Evolutionary conservation across 2,888 invertebrate genomes (phyloP).

Genomic region (Conomelus anceps): DNA sequence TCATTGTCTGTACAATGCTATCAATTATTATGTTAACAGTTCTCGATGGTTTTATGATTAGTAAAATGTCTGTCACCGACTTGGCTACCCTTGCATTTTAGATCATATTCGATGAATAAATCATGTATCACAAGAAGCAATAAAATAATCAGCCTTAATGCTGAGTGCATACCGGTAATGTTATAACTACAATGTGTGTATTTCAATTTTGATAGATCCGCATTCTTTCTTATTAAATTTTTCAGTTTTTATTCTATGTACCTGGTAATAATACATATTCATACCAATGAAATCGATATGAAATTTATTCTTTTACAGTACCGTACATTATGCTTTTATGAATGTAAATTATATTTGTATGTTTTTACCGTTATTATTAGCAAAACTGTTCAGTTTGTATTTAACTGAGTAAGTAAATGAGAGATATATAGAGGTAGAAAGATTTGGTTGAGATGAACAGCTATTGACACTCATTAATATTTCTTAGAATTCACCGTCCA

Average conservation of each 20-base stretch:
- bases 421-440: no score
- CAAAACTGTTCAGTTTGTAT: no score
- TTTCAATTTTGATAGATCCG: neutral
- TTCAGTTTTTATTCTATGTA: neutral
- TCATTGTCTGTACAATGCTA: no score
- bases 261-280: neutral
- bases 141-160: neutral
- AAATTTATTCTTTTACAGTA: neutral
- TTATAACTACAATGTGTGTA: neutral
- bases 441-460: no score
- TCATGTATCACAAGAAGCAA: neutral
- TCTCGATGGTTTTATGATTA: neutral
- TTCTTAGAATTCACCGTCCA: no score
- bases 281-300: neutral
- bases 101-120: neutral
- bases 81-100: neutral
- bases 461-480: no score
- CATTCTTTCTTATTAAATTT: neutral
- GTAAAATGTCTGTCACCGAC: no score
- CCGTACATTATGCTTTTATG: neutral
- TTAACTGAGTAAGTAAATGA: no score
- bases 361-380: no score
- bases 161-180: no score
- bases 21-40: neutral
- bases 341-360: neutral